Base-by-base conservation (phyloP, 2,797 vertebrate species). In the Clamator glandarius region DNA sequence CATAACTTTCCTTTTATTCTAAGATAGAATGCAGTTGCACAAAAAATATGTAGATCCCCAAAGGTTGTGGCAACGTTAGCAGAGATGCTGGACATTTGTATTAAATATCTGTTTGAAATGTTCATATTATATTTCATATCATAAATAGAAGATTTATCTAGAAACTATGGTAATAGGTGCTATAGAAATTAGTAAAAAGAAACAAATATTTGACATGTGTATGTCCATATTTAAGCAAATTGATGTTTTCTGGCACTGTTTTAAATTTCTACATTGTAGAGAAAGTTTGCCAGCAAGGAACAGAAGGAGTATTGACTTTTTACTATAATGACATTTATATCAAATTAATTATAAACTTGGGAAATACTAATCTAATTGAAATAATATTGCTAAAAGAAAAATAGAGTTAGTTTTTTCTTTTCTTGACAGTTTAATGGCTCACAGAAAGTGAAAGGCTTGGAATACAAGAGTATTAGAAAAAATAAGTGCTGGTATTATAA, bases 261-360 rank as follows among this genome's bases (percentile, higher is more conserved):
- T 63, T 83, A 64, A 86, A 84, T 88, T 96, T 94, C 77, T 88
- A 24, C 87, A 62, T 77, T 91, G 90, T 64, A 61, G 31, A 79
- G 87, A 95, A 95, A 96, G 58, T 95, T 95, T 96, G 93, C 94
- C 90, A 96, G 95, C 83, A 92, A 94, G 67, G 85, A 96, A 96
- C 94, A 96, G 95, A 96, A 96, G 93, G 95, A 96, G 73, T 94
- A 94, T 76, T 96, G 96, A 92, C 93, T 96, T 96, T 89, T 91
- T 89, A 88, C 69, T 94, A 69, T 92, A 95, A 92, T 96, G 91
- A 95, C 89, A 94, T 96, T 96, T 95, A 79, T 92, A 85, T 94
- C 79, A 96, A 93, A 95, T 96, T 93, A 96, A 95, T 94, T 95
- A 94, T 87, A 93, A 93, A 91, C 76, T 95, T 44, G 82, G 84